phyloP scores from a whole-genome alignment of 2,888 invertebrate species.

The Drosophila acutilabella region DNA sequence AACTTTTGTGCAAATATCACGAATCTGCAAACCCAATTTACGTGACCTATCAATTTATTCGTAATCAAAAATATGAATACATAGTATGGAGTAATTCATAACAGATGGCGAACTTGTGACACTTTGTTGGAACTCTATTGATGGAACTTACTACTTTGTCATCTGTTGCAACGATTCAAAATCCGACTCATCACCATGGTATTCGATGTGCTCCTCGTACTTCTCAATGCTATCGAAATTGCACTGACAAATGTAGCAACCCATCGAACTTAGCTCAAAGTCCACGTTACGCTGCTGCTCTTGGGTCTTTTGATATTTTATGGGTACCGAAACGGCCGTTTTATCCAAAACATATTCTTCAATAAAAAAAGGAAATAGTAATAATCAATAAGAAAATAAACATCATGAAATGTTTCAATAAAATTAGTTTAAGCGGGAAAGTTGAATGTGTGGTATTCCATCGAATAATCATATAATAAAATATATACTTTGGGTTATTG shows the following conservation, averaged over 20 bases:
- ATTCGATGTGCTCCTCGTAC: slow-evolving; percentile 80
- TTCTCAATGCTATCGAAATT: slow-evolving; percentile 73
- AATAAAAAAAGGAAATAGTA: neutral
- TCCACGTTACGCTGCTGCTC: slow-evolving; percentile 34
- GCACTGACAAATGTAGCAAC: slow-evolving; percentile 81
- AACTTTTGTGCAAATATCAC: too few species aligned
- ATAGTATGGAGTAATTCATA: too few species aligned
- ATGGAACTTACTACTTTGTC: slow-evolving; percentile 65
- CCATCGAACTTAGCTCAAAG: slow-evolving; percentile 71
- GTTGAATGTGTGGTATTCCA: neutral
- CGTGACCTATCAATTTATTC: too few species aligned
- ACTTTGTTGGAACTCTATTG: neutral
- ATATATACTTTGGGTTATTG: slow-evolving; percentile 52
- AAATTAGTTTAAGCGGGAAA: neutral
- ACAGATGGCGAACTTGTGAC: too few species aligned
- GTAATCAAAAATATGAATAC: too few species aligned
- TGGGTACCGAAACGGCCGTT: slow-evolving; percentile 42
- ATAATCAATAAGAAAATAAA: neutral
- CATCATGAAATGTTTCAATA: neutral
- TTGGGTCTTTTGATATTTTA: slow-evolving; percentile 72
- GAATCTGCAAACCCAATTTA: too few species aligned
- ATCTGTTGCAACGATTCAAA: slow-evolving; percentile 72
- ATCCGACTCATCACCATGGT: slow-evolving; percentile 82
- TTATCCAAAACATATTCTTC: slow-evolving; percentile 63
- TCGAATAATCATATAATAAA: neutral